Evolutionary conservation across 2,797 vertebrate genomes (phyloP).

Genomic region (Mastacembelus armatus): DNA sequence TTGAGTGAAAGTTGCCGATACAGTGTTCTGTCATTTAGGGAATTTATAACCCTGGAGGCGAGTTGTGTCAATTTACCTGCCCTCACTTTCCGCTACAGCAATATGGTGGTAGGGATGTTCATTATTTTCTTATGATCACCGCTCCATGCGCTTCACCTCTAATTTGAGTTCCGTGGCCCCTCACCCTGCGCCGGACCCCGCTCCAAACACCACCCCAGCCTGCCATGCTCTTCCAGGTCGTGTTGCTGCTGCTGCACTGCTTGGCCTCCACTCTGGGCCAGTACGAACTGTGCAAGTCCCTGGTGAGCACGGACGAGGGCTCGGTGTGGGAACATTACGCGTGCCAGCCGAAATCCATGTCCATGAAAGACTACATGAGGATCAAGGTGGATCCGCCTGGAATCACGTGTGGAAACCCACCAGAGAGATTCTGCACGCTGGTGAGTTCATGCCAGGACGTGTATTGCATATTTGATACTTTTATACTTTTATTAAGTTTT

Average conservation of each 20-base stretch:
- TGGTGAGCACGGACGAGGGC: constrained; percentile 96
- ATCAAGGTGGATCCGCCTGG: constrained; percentile 94
- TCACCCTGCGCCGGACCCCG: constrained; percentile 78
- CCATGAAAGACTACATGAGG: constrained; percentile 93
- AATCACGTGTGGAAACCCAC: constrained; percentile 95
- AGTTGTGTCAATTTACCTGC: constrained; percentile 15
- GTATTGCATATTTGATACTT: not conserved
- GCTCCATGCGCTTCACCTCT: constrained; percentile 86
- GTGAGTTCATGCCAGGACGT: constrained; percentile 82
- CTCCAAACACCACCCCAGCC: constrained; percentile 62
- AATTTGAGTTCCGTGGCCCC: constrained; percentile 78
- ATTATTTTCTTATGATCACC: constrained; percentile 70
- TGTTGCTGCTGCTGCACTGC: constrained; percentile 84
- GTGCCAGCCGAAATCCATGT: constrained; percentile 92
- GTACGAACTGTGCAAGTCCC: constrained; percentile 97
- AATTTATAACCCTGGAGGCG: constrained; percentile 28
- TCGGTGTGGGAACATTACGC: constrained; percentile 97
- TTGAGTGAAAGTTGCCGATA: constrained; percentile 40
- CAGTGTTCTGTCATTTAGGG: constrained; percentile 33
- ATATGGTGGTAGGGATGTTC: constrained; percentile 47
- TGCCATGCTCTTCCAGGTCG: constrained; percentile 90
- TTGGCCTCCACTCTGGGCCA: constrained; percentile 88
- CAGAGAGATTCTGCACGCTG: constrained; percentile 97
- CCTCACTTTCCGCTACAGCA: constrained; percentile 17
- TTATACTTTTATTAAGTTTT: not conserved